Conservation (phyloP, 2,888 invertebrate genomes). For the Pterobdella sp. region DNA sequence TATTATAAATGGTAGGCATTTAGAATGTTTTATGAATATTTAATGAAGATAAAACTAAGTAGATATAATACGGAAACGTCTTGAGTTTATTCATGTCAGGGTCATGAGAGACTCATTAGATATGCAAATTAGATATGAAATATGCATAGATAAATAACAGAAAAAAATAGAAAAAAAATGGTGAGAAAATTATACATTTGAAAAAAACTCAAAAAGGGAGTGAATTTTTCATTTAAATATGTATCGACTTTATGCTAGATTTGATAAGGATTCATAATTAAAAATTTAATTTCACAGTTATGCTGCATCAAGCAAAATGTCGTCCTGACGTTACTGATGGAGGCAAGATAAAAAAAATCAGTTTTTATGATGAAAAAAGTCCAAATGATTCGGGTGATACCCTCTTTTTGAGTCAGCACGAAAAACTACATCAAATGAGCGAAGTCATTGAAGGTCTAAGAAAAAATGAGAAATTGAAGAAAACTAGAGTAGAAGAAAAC, state of each 20-base stretch:
- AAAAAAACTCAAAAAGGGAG: background rate
- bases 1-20: background rate
- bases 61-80: background rate
- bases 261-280: background rate
- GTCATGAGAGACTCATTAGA: background rate
- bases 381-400: too few relatives aligned
- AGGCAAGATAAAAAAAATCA: too few relatives aligned
- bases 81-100: conserved; percentile 7
- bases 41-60: background rate
- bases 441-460: background rate
- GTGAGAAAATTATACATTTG: background rate
- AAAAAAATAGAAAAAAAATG: background rate
- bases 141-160: background rate
- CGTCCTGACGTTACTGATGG: too few relatives aligned
- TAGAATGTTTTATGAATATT: background rate
- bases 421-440: too few relatives aligned
- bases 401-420: background rate
- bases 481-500: background rate
- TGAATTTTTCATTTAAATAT: background rate
- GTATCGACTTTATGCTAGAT: background rate
- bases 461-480: background rate
- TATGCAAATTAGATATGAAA: background rate
- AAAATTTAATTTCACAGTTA: too few relatives aligned
- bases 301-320: too few relatives aligned
- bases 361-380: too few relatives aligned